phyloP scores from a whole-genome alignment of 1,140 invertebrate species.

The Drosophila lowei region DNA sequence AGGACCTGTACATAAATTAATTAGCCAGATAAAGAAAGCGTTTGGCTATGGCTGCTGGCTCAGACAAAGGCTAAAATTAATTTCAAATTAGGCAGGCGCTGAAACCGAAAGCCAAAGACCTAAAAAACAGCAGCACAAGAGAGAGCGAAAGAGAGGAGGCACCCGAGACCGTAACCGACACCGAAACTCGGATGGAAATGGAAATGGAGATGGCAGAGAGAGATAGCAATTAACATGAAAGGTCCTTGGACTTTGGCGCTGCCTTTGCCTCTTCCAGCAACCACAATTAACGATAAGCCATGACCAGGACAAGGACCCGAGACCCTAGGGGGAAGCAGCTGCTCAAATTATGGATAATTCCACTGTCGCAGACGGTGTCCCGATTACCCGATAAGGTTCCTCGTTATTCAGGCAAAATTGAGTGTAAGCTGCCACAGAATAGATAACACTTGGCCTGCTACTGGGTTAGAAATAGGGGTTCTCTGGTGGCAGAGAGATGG shows the following conservation, averaged over 20 bases:
- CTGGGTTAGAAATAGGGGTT: background rate
- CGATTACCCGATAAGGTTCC: slow-evolving; percentile 43
- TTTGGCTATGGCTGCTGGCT: slow-evolving; percentile 24
- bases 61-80: slow-evolving; percentile 70
- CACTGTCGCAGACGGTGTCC: slow-evolving; percentile 39
- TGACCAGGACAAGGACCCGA: slow-evolving; percentile 26
- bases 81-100: slow-evolving; percentile 67
- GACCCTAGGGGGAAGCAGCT: slow-evolving; percentile 47
- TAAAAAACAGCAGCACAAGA: slow-evolving; percentile 25
- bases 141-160: background rate
- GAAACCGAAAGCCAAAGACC: slow-evolving; percentile 49
- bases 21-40: slow-evolving; percentile 63
- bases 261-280: slow-evolving; percentile 28
- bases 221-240: slow-evolving; percentile 71
- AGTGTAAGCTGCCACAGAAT: slow-evolving; percentile 37
- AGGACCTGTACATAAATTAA: slow-evolving; percentile 67
- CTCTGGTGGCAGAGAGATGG: too few relatives aligned
- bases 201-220: slow-evolving; percentile 6
- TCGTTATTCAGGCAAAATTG: slow-evolving; percentile 30
- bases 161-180: background rate
- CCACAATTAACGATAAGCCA: slow-evolving; percentile 76
- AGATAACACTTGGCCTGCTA: slow-evolving; percentile 8
- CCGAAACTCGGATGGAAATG: background rate
- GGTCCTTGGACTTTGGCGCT: slow-evolving; percentile 59
- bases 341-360: slow-evolving; percentile 59